These are phyloP conservation scores for Pachyuromys duprasi DNA, from an alignment of 2,797 vertebrate genomes.

Conservation along the genomic window DNA sequence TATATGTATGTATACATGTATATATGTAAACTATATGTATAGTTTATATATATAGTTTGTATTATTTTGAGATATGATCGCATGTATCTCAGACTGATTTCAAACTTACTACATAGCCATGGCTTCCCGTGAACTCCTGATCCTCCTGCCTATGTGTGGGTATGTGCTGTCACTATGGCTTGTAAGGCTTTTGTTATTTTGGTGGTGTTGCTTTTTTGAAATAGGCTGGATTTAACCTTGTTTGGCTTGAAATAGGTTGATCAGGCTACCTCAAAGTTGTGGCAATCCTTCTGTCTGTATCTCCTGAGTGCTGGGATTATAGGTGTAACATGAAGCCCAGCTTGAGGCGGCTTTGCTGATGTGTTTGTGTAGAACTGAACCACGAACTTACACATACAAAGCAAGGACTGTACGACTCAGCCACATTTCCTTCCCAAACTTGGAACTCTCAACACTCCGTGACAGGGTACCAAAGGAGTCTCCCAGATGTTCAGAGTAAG, in stretches of 20 bases:
- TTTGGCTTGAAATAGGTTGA: neutral
- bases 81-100: neutral
- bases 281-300: neutral
- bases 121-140: neutral
- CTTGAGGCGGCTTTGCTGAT: neutral
- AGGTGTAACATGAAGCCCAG: neutral
- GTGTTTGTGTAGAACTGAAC: neutral
- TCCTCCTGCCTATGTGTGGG: no score
- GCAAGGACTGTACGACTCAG: neutral
- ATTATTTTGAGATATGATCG: neutral
- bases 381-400: neutral
- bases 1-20: no score
- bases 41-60: no score
- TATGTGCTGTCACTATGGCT: neutral
- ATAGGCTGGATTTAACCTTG: neutral
- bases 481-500: neutral
- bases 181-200: neutral
- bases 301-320: neutral
- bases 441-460: neutral
- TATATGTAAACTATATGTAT: no score
- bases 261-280: neutral
- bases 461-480: neutral
- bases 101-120: neutral
- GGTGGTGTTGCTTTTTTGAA: neutral
- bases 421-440: neutral